A percentile compares a stretch with the other conserved stretches of the same genome.
Evolutionary conservation across 2,888 invertebrate genomes (phyloP).

Genomic region (Entomobrya multifasciata): DNA sequence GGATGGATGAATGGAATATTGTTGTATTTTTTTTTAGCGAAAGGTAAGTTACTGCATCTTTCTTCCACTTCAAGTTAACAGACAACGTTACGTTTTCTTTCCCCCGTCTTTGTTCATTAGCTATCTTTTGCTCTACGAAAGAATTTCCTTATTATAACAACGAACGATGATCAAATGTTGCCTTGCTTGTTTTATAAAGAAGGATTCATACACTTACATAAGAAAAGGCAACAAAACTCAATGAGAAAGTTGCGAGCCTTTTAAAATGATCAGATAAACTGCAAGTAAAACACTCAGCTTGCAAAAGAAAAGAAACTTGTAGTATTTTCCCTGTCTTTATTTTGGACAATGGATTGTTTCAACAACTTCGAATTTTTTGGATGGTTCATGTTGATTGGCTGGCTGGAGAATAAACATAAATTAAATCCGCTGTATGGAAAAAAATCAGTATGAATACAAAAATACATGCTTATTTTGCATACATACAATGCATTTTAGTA

Average conservation of each 20-base stretch:
- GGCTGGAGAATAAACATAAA: neutral
- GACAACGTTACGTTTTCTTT: constrained; percentile 31
- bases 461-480: too few relatives aligned
- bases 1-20: neutral
- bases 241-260: constrained; percentile 33
- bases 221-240: neutral
- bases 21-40: neutral
- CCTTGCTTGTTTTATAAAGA: neutral
- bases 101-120: constrained; percentile 69
- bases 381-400: constrained; percentile 64
- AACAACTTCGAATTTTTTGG: constrained; percentile 26
- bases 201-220: neutral
- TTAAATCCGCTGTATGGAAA: too few relatives aligned
- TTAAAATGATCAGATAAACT: constrained; percentile 71
- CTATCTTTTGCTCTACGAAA: constrained; percentile 57
- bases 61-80: too few relatives aligned
- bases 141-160: constrained; percentile 50
- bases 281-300: constrained; percentile 42
- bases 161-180: constrained; percentile 28
- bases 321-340: neutral
- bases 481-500: too few relatives aligned
- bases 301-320: neutral
- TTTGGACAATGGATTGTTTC: constrained; percentile 60
- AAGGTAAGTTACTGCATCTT: too few relatives aligned
- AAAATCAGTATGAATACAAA: too few relatives aligned